Evolutionary conservation across 2,113 vertebrate species (phyloP), one percentile per base, ranked within the genome.

Genomic region (Podarcis muralis): DNA sequence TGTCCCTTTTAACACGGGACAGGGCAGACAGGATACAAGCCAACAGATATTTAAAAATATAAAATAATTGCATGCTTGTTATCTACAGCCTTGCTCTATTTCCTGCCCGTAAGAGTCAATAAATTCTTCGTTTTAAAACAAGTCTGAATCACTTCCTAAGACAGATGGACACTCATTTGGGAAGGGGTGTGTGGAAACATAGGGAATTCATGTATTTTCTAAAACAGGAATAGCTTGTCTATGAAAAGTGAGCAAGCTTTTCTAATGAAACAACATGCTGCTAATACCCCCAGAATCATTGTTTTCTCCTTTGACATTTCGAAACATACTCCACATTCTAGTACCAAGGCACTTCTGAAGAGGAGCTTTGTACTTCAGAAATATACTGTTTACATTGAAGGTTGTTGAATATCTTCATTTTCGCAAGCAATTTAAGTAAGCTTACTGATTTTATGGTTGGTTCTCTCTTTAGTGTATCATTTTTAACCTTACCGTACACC

Each of bases 61-160:
- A 76, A 37, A 83, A 53, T 30, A 83, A 77, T 83, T 48, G 18
- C 37, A 66, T 20, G 9, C 22, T 8, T 78, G 13, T 72, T 81
- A 57, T 8, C 86, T 92, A 25, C 35, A 37, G 2, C 72, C 89
- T 83, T 65, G 15, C 16, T 65, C 75, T 12, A 32, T 65, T 91
- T 93, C 86, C 84, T 57, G 59, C 25, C 20, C 32, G 40, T 35
- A 71, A 53, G 6, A 82, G 88, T 87, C 59, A 86, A 53, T 35
- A 76, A 66, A 75, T 88, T 88, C 87, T 77, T 0, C 76, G 2
- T 85, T 79, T 30, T 87, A 91, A 87, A 76, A 43, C 40, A 82
- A 90, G 13, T 8, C 69, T 87, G 66, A 82, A 77, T 53, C 35
- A 76, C 37, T 85, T 86, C 35, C 84, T 76, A 72, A 85, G 69